Percentiles rank a stretch among this genome's conserved stretches.
phyloP scores from a whole-genome alignment of 2,113 vertebrate genomes.

The Tamias sibiricus region DNA sequence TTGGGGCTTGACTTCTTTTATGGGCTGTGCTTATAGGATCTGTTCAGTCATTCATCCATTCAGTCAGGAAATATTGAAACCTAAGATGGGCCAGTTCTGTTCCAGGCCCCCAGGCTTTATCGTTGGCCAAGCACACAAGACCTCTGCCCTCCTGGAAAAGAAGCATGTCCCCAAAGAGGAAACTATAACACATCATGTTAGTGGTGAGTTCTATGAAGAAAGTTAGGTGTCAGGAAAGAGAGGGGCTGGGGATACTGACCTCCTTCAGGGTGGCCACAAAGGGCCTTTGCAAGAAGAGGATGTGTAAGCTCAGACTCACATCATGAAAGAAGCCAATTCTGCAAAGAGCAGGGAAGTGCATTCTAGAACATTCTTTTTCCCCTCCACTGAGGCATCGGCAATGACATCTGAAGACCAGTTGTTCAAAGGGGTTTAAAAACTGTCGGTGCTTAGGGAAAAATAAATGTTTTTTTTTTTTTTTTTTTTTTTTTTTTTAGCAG shows the following conservation, averaged over 20 bases:
- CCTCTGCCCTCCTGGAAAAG: not conserved
- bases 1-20: no score
- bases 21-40: not conserved
- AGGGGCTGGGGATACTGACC: not conserved
- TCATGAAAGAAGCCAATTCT: no score
- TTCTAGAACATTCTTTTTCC: not conserved
- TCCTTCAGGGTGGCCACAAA: not conserved
- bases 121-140: no score
- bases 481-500: no score
- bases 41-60: not conserved
- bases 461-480: not conserved
- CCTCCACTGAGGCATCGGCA: not conserved
- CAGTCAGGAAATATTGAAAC: not conserved
- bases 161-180: not conserved
- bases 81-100: not conserved
- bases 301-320: not conserved
- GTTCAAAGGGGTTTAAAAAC: not conserved
- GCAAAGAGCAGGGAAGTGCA: not conserved
- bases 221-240: not conserved
- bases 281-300: not conserved
- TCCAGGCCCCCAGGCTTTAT: not conserved
- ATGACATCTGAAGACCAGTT: not conserved
- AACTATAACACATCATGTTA: rapidly evolving
- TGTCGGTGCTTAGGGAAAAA: not conserved
- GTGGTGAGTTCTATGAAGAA: not conserved